Conservation (phyloP, 2,113 vertebrate genomes). For the Erpornis zantholeuca region DNA sequence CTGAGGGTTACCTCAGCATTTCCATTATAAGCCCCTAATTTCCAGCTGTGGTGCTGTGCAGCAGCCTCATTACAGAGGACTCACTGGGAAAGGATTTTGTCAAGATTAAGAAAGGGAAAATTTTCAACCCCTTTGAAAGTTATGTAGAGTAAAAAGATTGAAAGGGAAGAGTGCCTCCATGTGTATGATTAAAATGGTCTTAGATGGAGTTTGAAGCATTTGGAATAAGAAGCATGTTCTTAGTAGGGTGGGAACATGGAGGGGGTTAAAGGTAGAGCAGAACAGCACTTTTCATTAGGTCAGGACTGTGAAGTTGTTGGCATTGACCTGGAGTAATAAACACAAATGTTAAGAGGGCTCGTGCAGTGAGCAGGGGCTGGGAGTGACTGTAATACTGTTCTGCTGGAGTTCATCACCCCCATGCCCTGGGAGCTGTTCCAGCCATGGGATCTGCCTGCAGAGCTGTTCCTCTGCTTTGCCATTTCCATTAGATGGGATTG, state of each 20-base stretch:
- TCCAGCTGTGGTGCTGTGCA: not conserved
- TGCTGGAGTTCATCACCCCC: not conserved
- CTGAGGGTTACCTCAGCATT: not conserved
- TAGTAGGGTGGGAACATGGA: accelerated
- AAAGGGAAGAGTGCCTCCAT: not conserved
- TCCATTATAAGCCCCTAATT: not conserved
- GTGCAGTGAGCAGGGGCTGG: not conserved
- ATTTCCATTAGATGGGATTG: not conserved
- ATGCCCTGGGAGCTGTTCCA: not conserved
- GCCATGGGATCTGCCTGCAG: not conserved
- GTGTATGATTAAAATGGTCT: not conserved
- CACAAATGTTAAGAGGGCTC: not conserved
- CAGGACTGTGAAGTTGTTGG: not conserved
- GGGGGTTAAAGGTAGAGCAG: accelerated
- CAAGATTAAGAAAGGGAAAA: not conserved
- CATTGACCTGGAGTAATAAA: not conserved
- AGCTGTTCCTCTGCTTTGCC: not conserved
- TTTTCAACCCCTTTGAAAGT: not conserved
- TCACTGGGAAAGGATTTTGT: not conserved
- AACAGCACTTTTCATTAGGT: not conserved
- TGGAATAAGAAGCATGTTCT: not conserved
- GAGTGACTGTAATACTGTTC: not conserved
- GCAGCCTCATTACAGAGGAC: not conserved
- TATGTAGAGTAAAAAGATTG: not conserved
- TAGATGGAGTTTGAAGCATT: not conserved